Evolutionary conservation across 2,113 vertebrate species (phyloP).

Genomic region (Oncorhynchus mykiss): DNA sequence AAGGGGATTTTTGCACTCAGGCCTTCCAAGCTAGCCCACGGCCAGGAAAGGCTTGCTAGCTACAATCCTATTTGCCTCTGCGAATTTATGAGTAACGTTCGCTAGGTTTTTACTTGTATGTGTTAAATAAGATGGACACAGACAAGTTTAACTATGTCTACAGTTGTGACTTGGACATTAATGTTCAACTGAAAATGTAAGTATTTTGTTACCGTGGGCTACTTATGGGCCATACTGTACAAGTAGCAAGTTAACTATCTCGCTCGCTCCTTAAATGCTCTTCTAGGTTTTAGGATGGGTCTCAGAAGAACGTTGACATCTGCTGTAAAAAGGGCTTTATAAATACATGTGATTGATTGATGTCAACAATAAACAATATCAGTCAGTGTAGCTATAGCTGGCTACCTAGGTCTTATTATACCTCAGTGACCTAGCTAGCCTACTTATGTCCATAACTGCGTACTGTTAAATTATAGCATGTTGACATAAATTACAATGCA

Average conservation of each 20-base stretch:
- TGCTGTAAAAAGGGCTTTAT: too few species aligned
- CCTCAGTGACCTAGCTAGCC: too few species aligned
- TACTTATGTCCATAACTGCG: too few species aligned
- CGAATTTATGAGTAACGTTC: neutral
- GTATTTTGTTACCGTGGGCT: conserved; percentile 62
- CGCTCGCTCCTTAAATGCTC: conserved; percentile 12
- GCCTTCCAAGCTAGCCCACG: conserved; percentile 38
- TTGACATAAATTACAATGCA: neutral
- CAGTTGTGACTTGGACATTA: conserved; percentile 95
- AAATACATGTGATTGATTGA: too few species aligned
- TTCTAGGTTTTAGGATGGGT: too few species aligned
- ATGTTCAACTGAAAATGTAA: conserved; percentile 97
- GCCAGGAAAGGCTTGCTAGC: neutral
- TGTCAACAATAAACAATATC: too few species aligned
- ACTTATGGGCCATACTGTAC: conserved; percentile 13
- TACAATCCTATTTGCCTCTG: neutral
- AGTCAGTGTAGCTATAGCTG: too few species aligned
- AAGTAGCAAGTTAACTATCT: neutral
- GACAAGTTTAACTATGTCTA: conserved; percentile 94
- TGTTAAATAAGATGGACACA: conserved; percentile 74
- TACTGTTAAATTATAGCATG: neutral
- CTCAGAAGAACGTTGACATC: too few species aligned
- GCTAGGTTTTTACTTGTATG: neutral
- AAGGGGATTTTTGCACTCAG: conserved; percentile 20
- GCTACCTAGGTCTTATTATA: too few species aligned